A percentile compares a stretch with the other conserved stretches of the same genome.
Evolutionary conservation across 2,113 vertebrate genomes (phyloP).

Genomic region (Saimiri boliviensis): DNA sequence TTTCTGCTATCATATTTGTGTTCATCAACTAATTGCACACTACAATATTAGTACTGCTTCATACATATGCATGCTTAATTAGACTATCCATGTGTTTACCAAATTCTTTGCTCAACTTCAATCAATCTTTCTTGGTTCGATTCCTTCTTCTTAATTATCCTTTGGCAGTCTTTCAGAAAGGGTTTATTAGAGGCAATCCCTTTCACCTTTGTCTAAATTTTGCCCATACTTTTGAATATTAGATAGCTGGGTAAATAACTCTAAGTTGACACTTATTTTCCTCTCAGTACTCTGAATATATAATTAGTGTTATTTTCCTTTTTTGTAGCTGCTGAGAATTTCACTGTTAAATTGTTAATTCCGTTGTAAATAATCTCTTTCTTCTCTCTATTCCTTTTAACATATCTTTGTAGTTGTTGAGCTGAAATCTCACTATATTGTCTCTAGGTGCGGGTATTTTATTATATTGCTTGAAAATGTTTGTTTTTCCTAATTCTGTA

Average conservation of each 20-base stretch:
- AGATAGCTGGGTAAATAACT: neutral
- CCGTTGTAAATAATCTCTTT: neutral
- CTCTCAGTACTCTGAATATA: neutral
- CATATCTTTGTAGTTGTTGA: neutral
- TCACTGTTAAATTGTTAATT: neutral
- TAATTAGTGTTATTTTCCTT: neutral
- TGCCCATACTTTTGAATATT: neutral
- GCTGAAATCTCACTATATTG: neutral
- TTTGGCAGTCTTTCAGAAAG: neutral
- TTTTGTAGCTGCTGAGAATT: neutral
- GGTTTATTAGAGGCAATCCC: neutral
- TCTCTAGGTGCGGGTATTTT: neutral
- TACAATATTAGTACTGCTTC: neutral
- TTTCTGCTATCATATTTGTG: neutral
- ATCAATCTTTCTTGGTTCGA: neutral
- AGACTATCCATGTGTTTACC: neutral
- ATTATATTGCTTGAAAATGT: neutral
- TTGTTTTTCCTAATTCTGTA: neutral
- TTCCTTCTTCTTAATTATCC: neutral
- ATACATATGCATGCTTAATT: neutral
- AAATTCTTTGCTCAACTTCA: neutral
- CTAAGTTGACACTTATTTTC: neutral
- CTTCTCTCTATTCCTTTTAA: conserved; percentile 4
- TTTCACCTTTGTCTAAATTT: neutral
- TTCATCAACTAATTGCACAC: neutral